Base-by-base conservation (phyloP, 2,888 invertebrate species). In the Drosophila mimetica region DNA sequence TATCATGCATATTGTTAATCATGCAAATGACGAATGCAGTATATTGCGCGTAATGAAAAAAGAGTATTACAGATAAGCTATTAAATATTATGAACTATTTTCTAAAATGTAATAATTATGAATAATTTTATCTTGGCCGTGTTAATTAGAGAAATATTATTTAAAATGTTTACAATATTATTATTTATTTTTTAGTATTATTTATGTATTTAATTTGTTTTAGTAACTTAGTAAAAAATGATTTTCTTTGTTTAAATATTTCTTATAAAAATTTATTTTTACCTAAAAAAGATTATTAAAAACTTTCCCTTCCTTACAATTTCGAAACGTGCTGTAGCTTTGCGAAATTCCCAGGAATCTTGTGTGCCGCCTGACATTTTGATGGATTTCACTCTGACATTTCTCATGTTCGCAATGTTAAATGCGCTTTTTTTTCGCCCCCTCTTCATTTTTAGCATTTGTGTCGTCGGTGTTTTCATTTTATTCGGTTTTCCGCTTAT, bases 401-500 rank as follows among this genome's bases (percentile, higher is more conserved):
- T 66, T 63, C 52, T 63, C 48, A 59, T 50, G 48, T 47, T 53
- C 51, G 47, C 58, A 44, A 41, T 63, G 44, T 51, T 59, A 32
- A 53, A 36, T 53, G 55, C 42, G 46, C 30, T 50, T 39, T 57
- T 57, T 42, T 14, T 7, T 14, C 50, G n/a, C 48, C 32, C 20
- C 50, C 16, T 50, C 20, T 22, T 20, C 25, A 42, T 28, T 57
- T 74, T 25, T 67, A 63, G 57, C 65, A 67, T 83, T 77, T 75
- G 79, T 64, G 73, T 71, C 75, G 44, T 13, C 13, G 20, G 13
- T 30, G 46, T 46, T 85, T 84, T 78, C 65, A 74, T 76, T 73
- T 77, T 52, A 53, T 76, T 48, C 41, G 55, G 53, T 58, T 69
- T 75, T 69, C 65, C 69, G 70, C 77, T 86, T 88, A 79, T 86